Conservation (phyloP, 2,797 vertebrate species). For the Notoglanidium macrostoma region DNA sequence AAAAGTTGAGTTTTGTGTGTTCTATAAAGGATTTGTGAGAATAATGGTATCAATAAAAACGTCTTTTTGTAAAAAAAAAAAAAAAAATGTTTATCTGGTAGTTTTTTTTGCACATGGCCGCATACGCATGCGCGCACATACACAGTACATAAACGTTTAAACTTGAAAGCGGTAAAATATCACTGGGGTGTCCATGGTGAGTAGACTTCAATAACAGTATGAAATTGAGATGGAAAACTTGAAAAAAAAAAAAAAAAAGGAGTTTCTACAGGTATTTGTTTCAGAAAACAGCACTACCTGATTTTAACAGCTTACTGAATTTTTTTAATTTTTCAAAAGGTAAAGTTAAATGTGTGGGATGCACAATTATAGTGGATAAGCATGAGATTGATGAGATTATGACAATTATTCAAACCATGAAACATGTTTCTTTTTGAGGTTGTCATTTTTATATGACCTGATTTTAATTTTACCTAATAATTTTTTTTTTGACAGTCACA, state of each 20-base stretch:
- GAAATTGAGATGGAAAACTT: not conserved
- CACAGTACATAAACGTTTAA: too few relatives aligned
- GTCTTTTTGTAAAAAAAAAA: slow-evolving; percentile 65
- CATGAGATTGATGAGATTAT: not conserved
- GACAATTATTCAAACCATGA: not conserved
- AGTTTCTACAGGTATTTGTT: not conserved
- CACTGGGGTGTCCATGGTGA: not conserved
- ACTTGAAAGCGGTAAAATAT: not conserved
- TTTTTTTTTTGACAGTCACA: not conserved
- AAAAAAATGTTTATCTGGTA: not conserved
- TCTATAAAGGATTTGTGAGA: slow-evolving; percentile 71
- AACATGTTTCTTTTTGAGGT: not conserved
- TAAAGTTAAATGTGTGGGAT: not conserved
- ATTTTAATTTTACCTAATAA: not conserved
- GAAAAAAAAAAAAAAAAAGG: not conserved
- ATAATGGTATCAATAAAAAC: slow-evolving; percentile 70
- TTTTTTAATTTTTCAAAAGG: not conserved
- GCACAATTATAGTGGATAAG: not conserved
- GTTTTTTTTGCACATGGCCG: not conserved
- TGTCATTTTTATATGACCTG: not conserved
- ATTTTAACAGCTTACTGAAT: not conserved
- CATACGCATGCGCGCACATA: not conserved
- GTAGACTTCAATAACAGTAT: not conserved
- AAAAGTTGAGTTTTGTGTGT: slow-evolving; percentile 63
- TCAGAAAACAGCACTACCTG: not conserved